Conservation (phyloP, 2,797 vertebrate genomes). For the Lagocephalus sceleratus region DNA sequence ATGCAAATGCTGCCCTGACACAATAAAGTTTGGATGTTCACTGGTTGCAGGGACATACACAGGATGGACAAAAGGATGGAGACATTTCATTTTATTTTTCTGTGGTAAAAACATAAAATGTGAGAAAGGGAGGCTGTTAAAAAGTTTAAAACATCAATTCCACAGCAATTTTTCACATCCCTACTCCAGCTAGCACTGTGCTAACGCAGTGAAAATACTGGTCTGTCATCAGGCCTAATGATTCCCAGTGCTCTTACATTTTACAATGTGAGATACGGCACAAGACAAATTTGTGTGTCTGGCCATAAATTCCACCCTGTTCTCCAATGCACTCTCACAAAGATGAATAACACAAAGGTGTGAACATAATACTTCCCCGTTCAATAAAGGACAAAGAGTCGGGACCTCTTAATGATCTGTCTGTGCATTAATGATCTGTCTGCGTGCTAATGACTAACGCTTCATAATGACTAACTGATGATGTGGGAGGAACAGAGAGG, state of each 20-base stretch:
- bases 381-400: constrained; percentile 60
- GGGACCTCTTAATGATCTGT: constrained; percentile 53
- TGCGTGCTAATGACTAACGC: constrained; percentile 54
- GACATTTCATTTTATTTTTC: no score
- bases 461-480: constrained; percentile 60
- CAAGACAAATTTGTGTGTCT: background rate
- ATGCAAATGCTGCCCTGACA: no score
- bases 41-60: no score
- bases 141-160: background rate
- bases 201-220: background rate
- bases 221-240: background rate
- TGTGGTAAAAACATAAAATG: no score
- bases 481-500: constrained; percentile 43
- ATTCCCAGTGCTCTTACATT: background rate
- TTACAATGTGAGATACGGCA: constrained; percentile 7
- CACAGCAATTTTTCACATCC: background rate
- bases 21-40: no score
- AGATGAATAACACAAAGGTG: constrained; percentile 57
- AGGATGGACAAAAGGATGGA: no score
- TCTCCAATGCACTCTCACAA: constrained; percentile 24
- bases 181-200: background rate
- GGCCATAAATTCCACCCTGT: constrained; percentile 24
- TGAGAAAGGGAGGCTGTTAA: background rate
- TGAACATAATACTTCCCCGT: constrained; percentile 52
- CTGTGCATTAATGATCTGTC: constrained; percentile 56